Conservation (phyloP, 1,140 invertebrate species). For the Cherax destructor region DNA sequence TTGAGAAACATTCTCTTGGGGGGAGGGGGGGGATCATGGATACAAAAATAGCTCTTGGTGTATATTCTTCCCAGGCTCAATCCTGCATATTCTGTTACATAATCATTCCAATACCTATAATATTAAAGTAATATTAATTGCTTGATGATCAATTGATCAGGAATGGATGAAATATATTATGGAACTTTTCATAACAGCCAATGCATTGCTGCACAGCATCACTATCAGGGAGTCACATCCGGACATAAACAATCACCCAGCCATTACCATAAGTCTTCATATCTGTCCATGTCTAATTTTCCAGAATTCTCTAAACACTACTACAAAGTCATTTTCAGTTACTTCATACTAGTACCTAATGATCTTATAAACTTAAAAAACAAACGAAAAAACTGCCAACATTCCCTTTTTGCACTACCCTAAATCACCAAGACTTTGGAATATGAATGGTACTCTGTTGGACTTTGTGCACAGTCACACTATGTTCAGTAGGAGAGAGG, state of each 20-base stretch:
- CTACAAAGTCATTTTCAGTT: not conserved
- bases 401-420: constrained; percentile 2
- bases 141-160: constrained; percentile 7
- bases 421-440: constrained; percentile 1
- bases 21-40: constrained; percentile 32
- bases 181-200: constrained; percentile 2
- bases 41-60: constrained; percentile 51
- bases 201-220: not conserved
- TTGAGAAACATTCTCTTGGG: constrained; percentile 24
- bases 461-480: not conserved
- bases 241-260: not conserved
- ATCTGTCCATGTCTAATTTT: not conserved
- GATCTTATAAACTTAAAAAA: constrained; percentile 7
- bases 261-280: not conserved
- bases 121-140: not conserved
- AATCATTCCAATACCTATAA: not conserved
- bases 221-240: not conserved
- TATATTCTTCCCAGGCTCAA: constrained; percentile 45
- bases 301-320: not conserved
- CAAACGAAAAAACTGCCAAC: not conserved
- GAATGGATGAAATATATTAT: constrained; percentile 5
- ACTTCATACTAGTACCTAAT: not conserved
- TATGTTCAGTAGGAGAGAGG: not conserved
- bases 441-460: not conserved
- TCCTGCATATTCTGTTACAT: constrained; percentile 16